A percentile compares a stretch with the other conserved stretches of the same genome.
phyloP scores from a whole-genome alignment of 2,113 vertebrate species.

The Cyanocitta stelleri region DNA sequence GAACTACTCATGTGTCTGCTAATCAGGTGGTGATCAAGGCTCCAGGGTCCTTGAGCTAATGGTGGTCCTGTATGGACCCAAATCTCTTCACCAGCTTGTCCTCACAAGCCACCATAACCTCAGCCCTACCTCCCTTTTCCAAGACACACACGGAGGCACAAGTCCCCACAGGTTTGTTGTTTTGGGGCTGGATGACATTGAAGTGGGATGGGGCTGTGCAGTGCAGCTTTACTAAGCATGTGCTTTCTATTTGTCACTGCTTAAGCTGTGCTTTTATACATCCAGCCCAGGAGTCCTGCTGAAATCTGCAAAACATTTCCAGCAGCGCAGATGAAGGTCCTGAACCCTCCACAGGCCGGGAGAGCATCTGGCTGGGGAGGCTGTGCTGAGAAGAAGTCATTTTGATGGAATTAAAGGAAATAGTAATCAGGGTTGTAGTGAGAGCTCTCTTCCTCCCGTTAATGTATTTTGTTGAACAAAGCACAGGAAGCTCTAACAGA shows the following conservation, averaged over 20 bases:
- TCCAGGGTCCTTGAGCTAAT: fast-evolving
- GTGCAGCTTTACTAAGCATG: conserved; percentile 35
- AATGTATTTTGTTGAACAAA: conserved; percentile 33
- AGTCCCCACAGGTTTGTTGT: conserved; percentile 19
- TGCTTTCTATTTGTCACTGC: conserved; percentile 51
- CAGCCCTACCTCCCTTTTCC: neutral
- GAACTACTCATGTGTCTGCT: neutral
- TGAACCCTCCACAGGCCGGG: neutral
- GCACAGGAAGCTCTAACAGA: conserved; percentile 31
- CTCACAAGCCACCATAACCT: neutral
- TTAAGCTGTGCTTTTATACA: neutral
- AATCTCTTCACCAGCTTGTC: neutral
- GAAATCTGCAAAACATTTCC: conserved; percentile 41
- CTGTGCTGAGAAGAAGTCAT: neutral
- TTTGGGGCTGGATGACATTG: conserved; percentile 9
- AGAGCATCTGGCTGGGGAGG: neutral
- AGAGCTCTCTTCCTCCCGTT: conserved; percentile 39
- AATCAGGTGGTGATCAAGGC: neutral
- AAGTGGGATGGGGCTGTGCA: neutral
- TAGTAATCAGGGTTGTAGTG: conserved; percentile 27
- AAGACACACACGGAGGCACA: neutral
- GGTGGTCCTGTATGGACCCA: neutral
- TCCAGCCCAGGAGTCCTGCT: neutral
- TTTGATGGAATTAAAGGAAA: conserved; percentile 54
- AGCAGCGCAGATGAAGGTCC: conserved; percentile 18